Base-by-base conservation (phyloP, 2,888 invertebrate species). In the Conus canariensis region DNA sequence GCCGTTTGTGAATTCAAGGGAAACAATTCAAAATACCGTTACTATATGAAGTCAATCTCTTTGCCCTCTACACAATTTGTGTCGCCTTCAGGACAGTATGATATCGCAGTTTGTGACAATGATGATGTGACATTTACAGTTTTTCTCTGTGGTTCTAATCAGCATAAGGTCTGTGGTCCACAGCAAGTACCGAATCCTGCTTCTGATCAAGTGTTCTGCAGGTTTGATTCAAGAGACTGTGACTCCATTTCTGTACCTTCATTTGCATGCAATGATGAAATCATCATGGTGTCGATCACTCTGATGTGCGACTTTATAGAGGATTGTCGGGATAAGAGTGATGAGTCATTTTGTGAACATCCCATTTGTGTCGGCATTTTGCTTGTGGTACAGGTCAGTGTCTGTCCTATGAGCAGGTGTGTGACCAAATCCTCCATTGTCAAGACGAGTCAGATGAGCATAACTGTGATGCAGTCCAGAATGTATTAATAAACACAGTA, bases 301-400 rank as follows among this genome's bases (percentile, higher is more conserved):
- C 30, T 80, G 80, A 45, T 80, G 12, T 80, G 80, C 16, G 19
- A 80, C 45, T 80, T 80, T 19, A 12, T 30, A 25, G 6, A 6
- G 30, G 80, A 80, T 45, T 80, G 80, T 80, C 80, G 45, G 80
- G 80, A 80, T 30, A 45, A 45, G 7, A 80, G 80, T 80, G 80
- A 80, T 45, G 80, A 80, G 10, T 80, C 80, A 4, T 10, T 80
- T 19, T 80, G 80, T 19, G 45, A 80, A 16, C 19, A 80, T 30
- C 80, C 80, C 45, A 14, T 30, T 16, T 80, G 80, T 80, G 12
- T 12, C 14, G 19, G 19, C 30, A 30, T 19, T 80, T 80, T 45
- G 12, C 80, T 14, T 80, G 80, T 19, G 19, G 14, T 80, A 45
- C 30, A 16, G 45, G 80, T 45, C 80, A 45, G 80, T 80, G 80